These are phyloP conservation scores for Porphyrio hochstetteri DNA, from an alignment of 2,113 vertebrate species.

Conservation along the genomic window DNA sequence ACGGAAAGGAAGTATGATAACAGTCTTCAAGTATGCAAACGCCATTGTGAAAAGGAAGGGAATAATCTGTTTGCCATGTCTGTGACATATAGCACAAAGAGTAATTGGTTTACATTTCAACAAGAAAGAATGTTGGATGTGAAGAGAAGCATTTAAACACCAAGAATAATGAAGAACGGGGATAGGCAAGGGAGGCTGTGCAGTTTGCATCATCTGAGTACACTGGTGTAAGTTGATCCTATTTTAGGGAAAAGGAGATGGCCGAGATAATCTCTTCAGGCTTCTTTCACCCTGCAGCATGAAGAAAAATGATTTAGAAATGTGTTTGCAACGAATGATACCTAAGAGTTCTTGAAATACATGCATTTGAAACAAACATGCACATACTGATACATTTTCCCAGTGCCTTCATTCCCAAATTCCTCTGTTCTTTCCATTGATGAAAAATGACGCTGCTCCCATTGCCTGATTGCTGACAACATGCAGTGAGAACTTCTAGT, in stretches of 20 bases:
- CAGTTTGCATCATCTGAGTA: background rate
- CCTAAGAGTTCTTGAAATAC: background rate
- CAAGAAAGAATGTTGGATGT: background rate
- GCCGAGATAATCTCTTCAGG: background rate
- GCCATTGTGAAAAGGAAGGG: background rate
- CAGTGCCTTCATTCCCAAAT: background rate
- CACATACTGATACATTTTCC: accelerated
- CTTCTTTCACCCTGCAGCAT: background rate
- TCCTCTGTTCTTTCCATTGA: background rate
- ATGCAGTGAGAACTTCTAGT: background rate
- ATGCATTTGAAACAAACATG: background rate
- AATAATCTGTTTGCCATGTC: background rate
- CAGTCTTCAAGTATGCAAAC: background rate
- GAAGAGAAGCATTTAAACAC: background rate
- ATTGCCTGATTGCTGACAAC: background rate
- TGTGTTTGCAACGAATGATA: background rate
- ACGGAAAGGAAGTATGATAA: background rate
- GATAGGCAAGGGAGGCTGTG: background rate
- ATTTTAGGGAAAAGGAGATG: background rate
- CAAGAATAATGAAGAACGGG: background rate
- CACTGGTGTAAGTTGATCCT: background rate
- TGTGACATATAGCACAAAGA: background rate
- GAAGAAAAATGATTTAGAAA: background rate
- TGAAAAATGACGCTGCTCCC: background rate
- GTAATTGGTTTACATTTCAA: background rate